These are phyloP conservation scores for Crenuchus spilurus DNA, from an alignment of 2,797 vertebrate species.

Conservation along the genomic window DNA sequence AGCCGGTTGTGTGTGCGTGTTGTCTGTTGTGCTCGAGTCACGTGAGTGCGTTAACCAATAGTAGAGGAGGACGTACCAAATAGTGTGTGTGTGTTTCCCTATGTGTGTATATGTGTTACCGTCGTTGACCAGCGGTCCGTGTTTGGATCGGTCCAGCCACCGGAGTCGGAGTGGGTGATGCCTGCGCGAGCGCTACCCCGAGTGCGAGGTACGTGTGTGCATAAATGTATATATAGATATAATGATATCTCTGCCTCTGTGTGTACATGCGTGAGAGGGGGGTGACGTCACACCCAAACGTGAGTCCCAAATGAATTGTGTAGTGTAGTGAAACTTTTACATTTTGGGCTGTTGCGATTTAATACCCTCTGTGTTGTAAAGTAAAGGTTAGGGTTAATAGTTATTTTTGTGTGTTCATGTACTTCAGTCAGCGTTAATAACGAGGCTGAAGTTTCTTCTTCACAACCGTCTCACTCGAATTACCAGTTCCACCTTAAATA, in stretches of 20 bases:
- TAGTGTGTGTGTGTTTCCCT: slow-evolving; percentile 4
- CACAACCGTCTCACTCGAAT: too few species aligned
- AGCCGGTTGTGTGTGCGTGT: neutral
- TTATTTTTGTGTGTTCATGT: too few species aligned
- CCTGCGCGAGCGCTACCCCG: neutral
- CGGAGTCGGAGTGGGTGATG: neutral
- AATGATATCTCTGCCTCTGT: neutral
- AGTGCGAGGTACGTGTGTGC: neutral
- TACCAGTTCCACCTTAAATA: too few species aligned
- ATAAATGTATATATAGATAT: too few species aligned
- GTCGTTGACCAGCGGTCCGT: neutral
- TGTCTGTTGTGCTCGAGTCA: slow-evolving; percentile 65
- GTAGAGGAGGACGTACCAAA: slow-evolving; percentile 21
- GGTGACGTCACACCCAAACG: too few species aligned
- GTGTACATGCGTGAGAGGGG: neutral
- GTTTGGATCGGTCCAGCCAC: neutral
- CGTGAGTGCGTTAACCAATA: slow-evolving; percentile 68
- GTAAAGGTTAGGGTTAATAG: too few species aligned
- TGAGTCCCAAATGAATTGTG: too few species aligned
- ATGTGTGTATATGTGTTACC: neutral
- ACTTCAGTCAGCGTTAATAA: too few species aligned
- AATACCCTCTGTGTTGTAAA: too few species aligned
- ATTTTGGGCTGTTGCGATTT: too few species aligned
- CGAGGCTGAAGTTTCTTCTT: too few species aligned
- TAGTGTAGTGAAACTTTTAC: too few species aligned